These are phyloP conservation scores for Drosophila subquinaria DNA, from an alignment of 2,888 invertebrate genomes.

Conservation along the genomic window DNA sequence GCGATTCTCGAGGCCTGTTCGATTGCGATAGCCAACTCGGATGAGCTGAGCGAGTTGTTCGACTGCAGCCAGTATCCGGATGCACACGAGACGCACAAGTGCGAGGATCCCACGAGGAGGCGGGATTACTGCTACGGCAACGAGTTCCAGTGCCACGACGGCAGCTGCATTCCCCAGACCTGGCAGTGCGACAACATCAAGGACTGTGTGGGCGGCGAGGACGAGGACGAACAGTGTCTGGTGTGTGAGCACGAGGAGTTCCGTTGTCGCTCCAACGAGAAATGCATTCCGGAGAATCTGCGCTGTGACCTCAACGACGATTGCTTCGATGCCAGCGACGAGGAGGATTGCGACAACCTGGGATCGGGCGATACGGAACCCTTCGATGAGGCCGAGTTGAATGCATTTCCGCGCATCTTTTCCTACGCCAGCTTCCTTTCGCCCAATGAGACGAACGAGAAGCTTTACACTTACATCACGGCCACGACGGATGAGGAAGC, in stretches of 20 bases:
- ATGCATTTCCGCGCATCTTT: conserved; percentile 81
- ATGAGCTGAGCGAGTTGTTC: conserved; percentile 87
- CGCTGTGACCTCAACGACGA: conserved; percentile 88
- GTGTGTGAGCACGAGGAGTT: conserved; percentile 86
- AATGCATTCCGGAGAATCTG: conserved; percentile 87
- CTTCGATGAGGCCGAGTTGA: conserved; percentile 78
- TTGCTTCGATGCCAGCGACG: conserved; percentile 89
- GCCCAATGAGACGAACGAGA: conserved; percentile 80
- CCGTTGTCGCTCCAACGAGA: conserved; percentile 85
- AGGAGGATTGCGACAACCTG: conserved; percentile 86
- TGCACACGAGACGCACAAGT: conserved; percentile 86
- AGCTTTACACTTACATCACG: conserved; percentile 78
- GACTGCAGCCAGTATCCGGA: conserved; percentile 88
- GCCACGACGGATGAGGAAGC: conserved; percentile 77
- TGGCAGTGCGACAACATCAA: conserved; percentile 87
- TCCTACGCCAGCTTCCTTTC: conserved; percentile 84
- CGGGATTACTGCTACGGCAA: conserved; percentile 86
- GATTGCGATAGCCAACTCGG: conserved; percentile 87
- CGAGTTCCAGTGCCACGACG: conserved; percentile 88
- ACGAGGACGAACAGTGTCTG: conserved; percentile 85
- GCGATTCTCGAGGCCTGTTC: conserved; percentile 89
- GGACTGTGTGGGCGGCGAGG: conserved; percentile 86
- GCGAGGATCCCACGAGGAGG: conserved; percentile 86
- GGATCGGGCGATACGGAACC: conserved; percentile 86
- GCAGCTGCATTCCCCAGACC: conserved; percentile 88